Conservation (phyloP, 2,888 invertebrate species). For the Andrena flavipes region DNA sequence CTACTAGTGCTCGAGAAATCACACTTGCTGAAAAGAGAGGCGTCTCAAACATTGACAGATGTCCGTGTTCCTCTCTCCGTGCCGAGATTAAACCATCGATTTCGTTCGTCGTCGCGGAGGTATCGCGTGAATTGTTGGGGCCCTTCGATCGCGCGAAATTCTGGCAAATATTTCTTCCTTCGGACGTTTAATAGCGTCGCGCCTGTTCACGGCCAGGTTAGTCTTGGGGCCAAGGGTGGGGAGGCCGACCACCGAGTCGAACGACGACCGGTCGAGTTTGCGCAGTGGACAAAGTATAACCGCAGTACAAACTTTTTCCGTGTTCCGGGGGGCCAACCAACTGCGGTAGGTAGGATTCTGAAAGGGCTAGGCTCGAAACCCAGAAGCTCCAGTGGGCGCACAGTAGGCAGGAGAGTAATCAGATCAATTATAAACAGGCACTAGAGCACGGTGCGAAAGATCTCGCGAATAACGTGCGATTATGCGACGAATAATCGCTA, state of each 20-base stretch:
- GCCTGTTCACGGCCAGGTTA: slow-evolving; percentile 56
- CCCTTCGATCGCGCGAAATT: slow-evolving; percentile 5
- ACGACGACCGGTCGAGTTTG: slow-evolving; percentile 72
- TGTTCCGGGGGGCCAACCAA: slow-evolving; percentile 42
- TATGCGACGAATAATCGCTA: no score
- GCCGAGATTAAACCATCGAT: neutral
- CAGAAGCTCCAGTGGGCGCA: neutral
- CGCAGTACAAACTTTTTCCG: slow-evolving; percentile 63
- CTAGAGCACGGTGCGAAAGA: neutral
- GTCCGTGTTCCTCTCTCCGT: neutral
- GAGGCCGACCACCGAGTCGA: slow-evolving; percentile 63
- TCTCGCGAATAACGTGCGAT: neutral
- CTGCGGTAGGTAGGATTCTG: slow-evolving; percentile 59
- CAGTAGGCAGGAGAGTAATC: neutral
- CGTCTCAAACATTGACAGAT: no score
- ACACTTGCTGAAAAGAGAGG: no score
- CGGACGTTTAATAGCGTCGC: slow-evolving; percentile 43
- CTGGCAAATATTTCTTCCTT: slow-evolving; percentile 25
- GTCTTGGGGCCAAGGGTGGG: slow-evolving; percentile 4
- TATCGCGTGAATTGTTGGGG: neutral
- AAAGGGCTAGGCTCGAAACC: slow-evolving; percentile 26
- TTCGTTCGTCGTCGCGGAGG: neutral
- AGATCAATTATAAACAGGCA: neutral
- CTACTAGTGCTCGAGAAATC: no score
- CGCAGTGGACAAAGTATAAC: slow-evolving; percentile 66